A percentile compares a stretch with the other conserved stretches of the same genome.
Conservation (phyloP, 1,140 invertebrate species). For the Berghia stephanieae region DNA sequence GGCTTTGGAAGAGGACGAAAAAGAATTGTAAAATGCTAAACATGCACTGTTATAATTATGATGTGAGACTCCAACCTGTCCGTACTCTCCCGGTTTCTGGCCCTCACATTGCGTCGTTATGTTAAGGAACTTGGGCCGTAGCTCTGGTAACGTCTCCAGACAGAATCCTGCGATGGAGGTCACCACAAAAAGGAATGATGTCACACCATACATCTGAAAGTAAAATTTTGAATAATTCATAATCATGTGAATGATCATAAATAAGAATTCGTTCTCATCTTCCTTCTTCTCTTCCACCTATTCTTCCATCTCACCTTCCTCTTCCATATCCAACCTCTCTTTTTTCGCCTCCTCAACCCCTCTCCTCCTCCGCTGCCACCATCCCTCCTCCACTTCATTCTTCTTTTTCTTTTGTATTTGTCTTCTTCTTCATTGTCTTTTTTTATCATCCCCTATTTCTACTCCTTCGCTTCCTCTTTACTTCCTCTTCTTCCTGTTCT, state of each 20-base stretch:
- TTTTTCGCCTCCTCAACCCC: background rate
- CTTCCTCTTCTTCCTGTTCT: background rate
- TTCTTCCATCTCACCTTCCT: background rate
- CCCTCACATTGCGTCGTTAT: conserved; percentile 70
- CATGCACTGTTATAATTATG: no score
- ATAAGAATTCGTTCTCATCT: background rate
- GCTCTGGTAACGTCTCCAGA: conserved; percentile 87
- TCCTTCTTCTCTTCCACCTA: background rate
- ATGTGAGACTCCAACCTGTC: no score
- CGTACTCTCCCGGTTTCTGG: no score
- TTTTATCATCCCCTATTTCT: background rate
- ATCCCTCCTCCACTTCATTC: background rate
- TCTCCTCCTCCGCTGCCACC: background rate
- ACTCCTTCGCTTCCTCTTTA: background rate
- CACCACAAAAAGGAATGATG: conserved; percentile 90
- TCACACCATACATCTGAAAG: conserved; percentile 83
- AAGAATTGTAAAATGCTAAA: no score
- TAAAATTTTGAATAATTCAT: background rate
- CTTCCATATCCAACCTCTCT: background rate
- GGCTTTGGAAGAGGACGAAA: no score
- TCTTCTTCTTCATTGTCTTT: no score
- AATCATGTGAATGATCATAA: background rate
- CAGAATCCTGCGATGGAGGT: conserved; percentile 91
- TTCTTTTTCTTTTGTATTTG: background rate
- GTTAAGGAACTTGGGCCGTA: conserved; percentile 77